Conservation (phyloP, 2,113 vertebrate genomes). For the Salvelinus namaycush region DNA sequence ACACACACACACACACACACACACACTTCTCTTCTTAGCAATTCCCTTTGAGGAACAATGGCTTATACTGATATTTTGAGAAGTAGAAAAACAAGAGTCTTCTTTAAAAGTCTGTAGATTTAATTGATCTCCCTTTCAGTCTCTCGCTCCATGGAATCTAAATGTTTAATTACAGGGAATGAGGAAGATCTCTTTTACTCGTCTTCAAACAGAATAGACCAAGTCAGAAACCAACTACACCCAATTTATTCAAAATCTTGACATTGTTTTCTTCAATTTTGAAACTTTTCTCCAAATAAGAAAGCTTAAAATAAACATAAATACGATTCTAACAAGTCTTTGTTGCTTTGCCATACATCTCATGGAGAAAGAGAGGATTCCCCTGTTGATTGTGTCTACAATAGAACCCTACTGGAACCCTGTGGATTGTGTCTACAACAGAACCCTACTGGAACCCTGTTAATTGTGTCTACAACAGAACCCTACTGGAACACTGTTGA, state of each 20-base stretch:
- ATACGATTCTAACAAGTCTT: slow-evolving; percentile 17
- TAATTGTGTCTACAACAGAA: too few species aligned
- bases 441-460: too few species aligned
- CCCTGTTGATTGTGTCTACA: too few species aligned
- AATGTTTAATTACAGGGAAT: slow-evolving; percentile 74
- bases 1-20: too few species aligned
- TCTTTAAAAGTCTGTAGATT: slow-evolving; percentile 53
- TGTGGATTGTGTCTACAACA: too few species aligned
- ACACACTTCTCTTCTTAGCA: not conserved
- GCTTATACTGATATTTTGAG: slow-evolving; percentile 25
- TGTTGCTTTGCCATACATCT: slow-evolving; percentile 19
- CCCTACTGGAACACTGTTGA: too few species aligned
- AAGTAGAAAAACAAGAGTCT: slow-evolving; percentile 43
- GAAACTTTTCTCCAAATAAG: slow-evolving; percentile 36
- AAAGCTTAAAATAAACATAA: slow-evolving; percentile 51
- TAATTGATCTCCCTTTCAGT: slow-evolving; percentile 62
- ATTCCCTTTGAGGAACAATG: slow-evolving; percentile 51
- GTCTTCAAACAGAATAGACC: slow-evolving; percentile 71
- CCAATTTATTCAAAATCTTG: slow-evolving; percentile 28
- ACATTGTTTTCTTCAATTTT: slow-evolving; percentile 53
- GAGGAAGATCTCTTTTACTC: slow-evolving; percentile 65
- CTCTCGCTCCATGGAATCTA: slow-evolving; percentile 50
- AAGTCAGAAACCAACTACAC: slow-evolving; percentile 8
- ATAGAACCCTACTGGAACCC: too few species aligned
- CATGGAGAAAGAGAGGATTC: not conserved